Evolutionary conservation across 1,140 invertebrate genomes (phyloP), one percentile per base, ranked within the genome.

Genomic region (Spodoptera litura): DNA sequence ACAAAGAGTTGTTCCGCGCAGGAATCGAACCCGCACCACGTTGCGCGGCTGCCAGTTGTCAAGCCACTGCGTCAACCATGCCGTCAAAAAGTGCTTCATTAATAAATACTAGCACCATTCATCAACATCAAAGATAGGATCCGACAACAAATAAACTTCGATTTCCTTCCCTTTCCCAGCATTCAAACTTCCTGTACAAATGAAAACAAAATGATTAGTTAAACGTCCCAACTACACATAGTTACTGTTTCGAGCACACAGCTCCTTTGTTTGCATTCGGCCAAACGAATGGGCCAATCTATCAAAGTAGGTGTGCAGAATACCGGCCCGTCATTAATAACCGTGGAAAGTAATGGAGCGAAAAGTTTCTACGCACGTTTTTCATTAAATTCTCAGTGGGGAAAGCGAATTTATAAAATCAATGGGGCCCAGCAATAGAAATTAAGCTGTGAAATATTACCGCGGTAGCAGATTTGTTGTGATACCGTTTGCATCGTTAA

Each of bases 301-400:
- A 85, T 83, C 84, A 83, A 83, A 81, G 73, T 70, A 83, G 79
- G 77, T 80, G 70, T 13, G 52, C 74, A 74, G 70, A 79, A 56
- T 80, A 77, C 76, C 12, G 44, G 64, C 27, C 31, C 70, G 81
- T 82, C 86, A 86, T 87, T 86, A 81, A 86, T 87, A 84, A 86
- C 83, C 64, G 51, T 13, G 38, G n/a, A 6, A 84, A 84, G 81
- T 87, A 85, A 87, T 87, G 83, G 80, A 68, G 44, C 83, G 70
- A 79, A 82, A 82, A 85, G 81, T 86, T 87, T 86, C 86, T 86
- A 83, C 84, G 84, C 86, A 87, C 84, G 86, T 87, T 87, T 87
- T 85, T 86, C 84, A 87, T 87, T 87, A 86, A 86, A 84, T 80
- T 62, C 77, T 78, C 75, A 62, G 70, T 77, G 55, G 73, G 72